Evolutionary conservation across 2,797 vertebrate species (phyloP), one percentile per base, ranked within the genome.

Genomic region (Leptoclinus maculatus): DNA sequence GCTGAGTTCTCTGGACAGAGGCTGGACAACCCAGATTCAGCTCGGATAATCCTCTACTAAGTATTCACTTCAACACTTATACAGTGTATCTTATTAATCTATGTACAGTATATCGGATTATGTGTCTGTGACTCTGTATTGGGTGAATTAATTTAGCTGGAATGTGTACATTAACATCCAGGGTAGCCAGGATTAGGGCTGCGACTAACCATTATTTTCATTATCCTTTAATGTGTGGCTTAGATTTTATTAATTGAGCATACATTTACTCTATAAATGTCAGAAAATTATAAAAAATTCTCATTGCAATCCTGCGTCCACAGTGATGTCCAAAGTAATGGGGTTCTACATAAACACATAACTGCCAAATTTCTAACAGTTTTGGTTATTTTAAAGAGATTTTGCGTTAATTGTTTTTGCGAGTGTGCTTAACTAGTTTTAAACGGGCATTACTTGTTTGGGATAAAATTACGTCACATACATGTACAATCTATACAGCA

Each of bases 1-100:
- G 73, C 74, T 76, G 77, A 91, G 83, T 91, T 88, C 83, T 89
- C 88, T 74, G 83, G 81, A 91, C 83, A 60, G 27, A 6, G 13
- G 66, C 84, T 62, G 82, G 86, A 80, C 88, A 75, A 66, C 67
- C 56, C 78, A 76, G 73, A 82, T 89, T 87, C 80, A 89, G 78
- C 66, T 79, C 63, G 75, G 49, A 39, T 82, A 90, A 87, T 87
- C 85, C 82, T 78, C 71, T 39, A 63, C 69, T 76, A 76, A 80
- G 78, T 53, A 75, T 65, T 82, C 71, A 78, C 65, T 71, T 74
- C 38, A 76, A 43, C 69, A 56, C 65, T 58, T 74, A 75, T 23
- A 78, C 32, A 62, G 39, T 74, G 19, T 54, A 41, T 39, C 27
- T 63, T 67, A 54, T 78, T 78, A 60, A 83, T 78, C 39, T 66